Evolutionary conservation across 2,888 invertebrate genomes (phyloP), one percentile per base, ranked within the genome.

Genomic region (Miltochrista miniata): DNA sequence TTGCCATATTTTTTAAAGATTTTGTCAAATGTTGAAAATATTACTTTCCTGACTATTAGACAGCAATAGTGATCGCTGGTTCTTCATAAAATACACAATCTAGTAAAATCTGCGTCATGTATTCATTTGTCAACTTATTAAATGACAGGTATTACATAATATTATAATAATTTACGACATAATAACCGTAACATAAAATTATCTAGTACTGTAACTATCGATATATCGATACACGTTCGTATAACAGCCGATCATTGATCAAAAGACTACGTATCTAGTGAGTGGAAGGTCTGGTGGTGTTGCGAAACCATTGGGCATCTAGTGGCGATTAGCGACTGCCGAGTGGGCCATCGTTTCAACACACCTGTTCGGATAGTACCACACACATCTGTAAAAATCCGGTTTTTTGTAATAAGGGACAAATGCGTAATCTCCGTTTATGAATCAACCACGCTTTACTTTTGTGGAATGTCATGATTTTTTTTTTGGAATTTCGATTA

Each of bases 341-440:
- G 82, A 83, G 79, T 84, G 81, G 82, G 77, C 76, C 87, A 88
- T 89, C 86, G 81, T 90, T 87, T 85, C 89, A 71, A 87, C 86
- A 90, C 74, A 84, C 75, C 76, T 76, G 76, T 66, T 74, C 72
- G 76, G 75, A 76, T 72, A 74, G 76, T 77, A 67, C 37, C 79
- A 76, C 76, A 77, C 72, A 76, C 74, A 70, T 69, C 66, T 67
- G 64, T 65, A 70, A 76, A 77, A 83, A 79, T 78, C 80, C 73
- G 75, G 77, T 82, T 76, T 70, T 70, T 71, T 24, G 62, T 66
- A 60, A 56, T 76, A 76, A 74, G 69, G 55, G 49, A 57, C 57
- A 59, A 58, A 65, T 72, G 64, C 70, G 70, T 70, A 72, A 72
- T 68, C 64, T 65, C 60, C 61, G 56, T 64, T 55, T 61, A 76